These are phyloP conservation scores for Coryphaenoides rupestris DNA, from an alignment of 2,113 vertebrate species.

Conservation along the genomic window DNA sequence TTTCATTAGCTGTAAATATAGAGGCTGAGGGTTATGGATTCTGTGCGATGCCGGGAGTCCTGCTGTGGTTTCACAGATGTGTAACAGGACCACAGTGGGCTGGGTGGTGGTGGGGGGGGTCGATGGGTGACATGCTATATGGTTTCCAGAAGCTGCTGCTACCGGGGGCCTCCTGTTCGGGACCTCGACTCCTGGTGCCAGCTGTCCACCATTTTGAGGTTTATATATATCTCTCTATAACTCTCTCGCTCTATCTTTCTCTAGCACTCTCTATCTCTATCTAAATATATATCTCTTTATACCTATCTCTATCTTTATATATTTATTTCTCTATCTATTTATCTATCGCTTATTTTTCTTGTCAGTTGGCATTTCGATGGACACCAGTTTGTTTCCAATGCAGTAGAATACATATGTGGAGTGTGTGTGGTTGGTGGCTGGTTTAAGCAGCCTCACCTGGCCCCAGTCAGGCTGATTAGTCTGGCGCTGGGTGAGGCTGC, in stretches of 20 bases:
- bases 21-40: conserved; percentile 70
- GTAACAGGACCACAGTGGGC: conserved; percentile 54
- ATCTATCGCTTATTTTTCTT: conserved; percentile 56
- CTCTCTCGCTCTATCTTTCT: no score
- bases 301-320: no score
- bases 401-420: no score
- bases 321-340: conserved; percentile 68
- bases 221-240: no score
- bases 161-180: conserved; percentile 42
- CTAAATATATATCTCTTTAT: no score
- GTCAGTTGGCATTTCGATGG: conserved; percentile 59
- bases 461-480: no score
- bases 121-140: conserved; percentile 50
- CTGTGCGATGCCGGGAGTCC: conserved; percentile 52
- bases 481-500: no score
- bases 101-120: conserved; percentile 73
- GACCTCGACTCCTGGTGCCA: conserved; percentile 45
- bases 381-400: conserved; percentile 20
- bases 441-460: no score
- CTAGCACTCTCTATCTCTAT: no score
- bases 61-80: conserved; percentile 57
- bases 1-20: conserved; percentile 78
- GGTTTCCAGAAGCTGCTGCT: conserved; percentile 50
- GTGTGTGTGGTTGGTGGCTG: no score
- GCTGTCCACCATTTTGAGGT: conserved; percentile 63